phyloP scores from a whole-genome alignment of 2,113 vertebrate genomes.

The Oxyruncus cristatus region DNA sequence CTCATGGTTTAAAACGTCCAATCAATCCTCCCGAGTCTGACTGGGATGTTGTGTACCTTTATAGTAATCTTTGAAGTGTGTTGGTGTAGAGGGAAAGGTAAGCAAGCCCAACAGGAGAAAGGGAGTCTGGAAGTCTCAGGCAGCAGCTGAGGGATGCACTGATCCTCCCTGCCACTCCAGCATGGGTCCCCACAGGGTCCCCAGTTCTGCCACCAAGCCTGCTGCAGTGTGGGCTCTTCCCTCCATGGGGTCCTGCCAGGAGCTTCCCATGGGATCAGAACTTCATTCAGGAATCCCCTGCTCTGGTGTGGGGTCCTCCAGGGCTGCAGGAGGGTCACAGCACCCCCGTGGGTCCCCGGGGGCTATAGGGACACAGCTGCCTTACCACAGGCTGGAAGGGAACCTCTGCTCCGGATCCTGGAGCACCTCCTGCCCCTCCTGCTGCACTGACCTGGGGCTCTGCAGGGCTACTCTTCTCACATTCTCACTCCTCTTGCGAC shows the following conservation, averaged over 20 bases:
- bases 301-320: rapidly evolving
- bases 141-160: background rate
- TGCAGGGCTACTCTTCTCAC: background rate
- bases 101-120: background rate
- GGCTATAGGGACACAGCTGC: background rate
- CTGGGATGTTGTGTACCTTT: background rate
- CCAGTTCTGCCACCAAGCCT: background rate
- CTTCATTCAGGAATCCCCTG: background rate
- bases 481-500: no score
- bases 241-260: background rate
- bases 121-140: background rate
- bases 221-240: background rate
- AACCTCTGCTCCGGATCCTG: rapidly evolving
- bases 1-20: rapidly evolving
- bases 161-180: background rate
- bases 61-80: background rate
- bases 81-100: background rate
- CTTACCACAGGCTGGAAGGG: background rate
- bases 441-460: background rate
- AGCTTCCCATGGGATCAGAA: background rate
- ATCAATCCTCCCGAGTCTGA: background rate
- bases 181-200: background rate
- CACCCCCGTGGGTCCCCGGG: background rate
- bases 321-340: background rate
- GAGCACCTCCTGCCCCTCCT: background rate